Evolutionary conservation across 1,140 invertebrate species (phyloP), one percentile per base, ranked within the genome.

Genomic region (Paralvinella palmiformis): DNA sequence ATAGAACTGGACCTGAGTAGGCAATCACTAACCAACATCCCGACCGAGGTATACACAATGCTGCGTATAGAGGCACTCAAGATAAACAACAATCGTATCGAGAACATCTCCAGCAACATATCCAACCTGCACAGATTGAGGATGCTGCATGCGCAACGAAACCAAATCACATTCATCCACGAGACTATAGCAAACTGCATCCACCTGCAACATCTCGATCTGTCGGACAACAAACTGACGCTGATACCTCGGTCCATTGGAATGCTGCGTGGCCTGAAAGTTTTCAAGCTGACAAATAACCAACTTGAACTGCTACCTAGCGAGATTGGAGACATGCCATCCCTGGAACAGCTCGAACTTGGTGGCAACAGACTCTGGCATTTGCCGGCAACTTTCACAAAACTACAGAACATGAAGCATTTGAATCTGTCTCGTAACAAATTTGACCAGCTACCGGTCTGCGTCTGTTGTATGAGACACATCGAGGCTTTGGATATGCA

Each of bases 281-380:
- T 72, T 22, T 63, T 78, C 13, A 63, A 65, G 53, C 65, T 79
- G 15, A 74, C 69, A 22, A 65, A 73, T 36, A 79, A 79, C 56
- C 65, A 72, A 45, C 67, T 79, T 65, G 74, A 78, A 59, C 65
- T 68, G 33, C 50, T 77, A 7, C 73, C 74, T 10, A 69, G 73
- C 64, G 71, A 79, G 37, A 61, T 78, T 20, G 73, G 75, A 36
- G 57, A 60, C 5, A 61, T 79, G 35, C 58, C 66, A 24, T 71
- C 68, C 50, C 65, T 79, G 7, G 50, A 67, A 35, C 62, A 69
- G 27, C 62, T 79, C 15, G 75, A 77, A 59, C 52, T 78, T 29
- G 74, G 74, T 32, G 65, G 69, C 32, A 79, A 78, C 69, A 68
- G 67, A 20, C 64, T 79, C 17, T 75, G 72, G 71, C 72, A 73